Evolutionary conservation across 2,888 invertebrate genomes (phyloP), one percentile per base, ranked within the genome.

Genomic region (Melieria picta): DNA sequence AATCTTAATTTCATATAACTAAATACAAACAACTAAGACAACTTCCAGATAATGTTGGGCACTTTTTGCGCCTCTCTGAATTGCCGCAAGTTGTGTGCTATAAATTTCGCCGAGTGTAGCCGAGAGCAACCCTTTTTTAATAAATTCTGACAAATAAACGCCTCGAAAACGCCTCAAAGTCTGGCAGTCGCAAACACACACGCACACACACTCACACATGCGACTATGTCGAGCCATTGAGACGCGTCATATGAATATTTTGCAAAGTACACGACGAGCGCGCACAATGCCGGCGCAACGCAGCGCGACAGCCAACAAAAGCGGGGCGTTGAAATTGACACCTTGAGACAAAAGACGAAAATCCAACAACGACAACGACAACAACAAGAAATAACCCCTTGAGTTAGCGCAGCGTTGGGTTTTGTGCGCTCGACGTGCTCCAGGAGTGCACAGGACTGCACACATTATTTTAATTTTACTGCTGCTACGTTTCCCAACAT

Each of bases 321-420:
- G 80, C 80, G 80, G 82, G 84, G 84, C 84, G 83, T 84, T 84
- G 83, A 84, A 84, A 84, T 84, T 84, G 83, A 84, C 83, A 84
- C 83, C 83, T 84, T 80, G 78, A 80, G 79, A 81, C 80, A 80
- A 77, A 81, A 79, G 69, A 73, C 73, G 73, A 72, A 72, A 73
- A 30, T 30, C 30, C 30, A 30, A 30, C 30, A 30, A 30, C 30
- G 30, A 30, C 30, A 30, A n/a, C n/a, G n/a, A n/a, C 30, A 30
- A 71, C 48, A n/a, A 50, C 10, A 52, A 71, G 67, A 66, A 72
- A 42, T 55, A 43, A 55, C 3, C 30, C 30, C 30, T 30, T 30
- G 30, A 30, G 30, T 30, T 30, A 30, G 30, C 30, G 65, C 70
- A 67, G 57, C 5, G 60, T 69, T 72, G 55, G 70, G 16, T 64